Base-by-base conservation (phyloP, 2,888 invertebrate genomes). In the Adineta ricciae region DNA sequence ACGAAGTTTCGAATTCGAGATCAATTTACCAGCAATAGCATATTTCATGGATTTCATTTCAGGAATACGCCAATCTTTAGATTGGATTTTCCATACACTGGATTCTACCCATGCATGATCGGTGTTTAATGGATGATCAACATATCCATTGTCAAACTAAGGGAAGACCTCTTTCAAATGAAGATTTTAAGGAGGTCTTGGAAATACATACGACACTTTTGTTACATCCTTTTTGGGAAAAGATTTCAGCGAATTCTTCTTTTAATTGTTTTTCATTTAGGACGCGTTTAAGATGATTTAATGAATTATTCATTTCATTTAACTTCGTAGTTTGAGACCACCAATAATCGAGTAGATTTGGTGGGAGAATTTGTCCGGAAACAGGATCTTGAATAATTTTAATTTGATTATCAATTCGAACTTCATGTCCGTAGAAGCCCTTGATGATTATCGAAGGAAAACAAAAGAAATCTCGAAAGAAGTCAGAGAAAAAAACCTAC, bases 161-260 rank as follows among this genome's bases (percentile, higher is more conserved):
- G 21, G 27, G 24, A n/a, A 78, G 41, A 24, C 0, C 27, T 32
- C 32, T 19, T 5, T 19, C 4, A 16, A 14, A 32, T 32, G 32
- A 64, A 64, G 9, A 32, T 16, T 4, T 2, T 11, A 8, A 14
- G 32, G 16, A 27, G 27, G 11, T 73, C 11, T 46, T 46, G 2
- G 16, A n/a, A 19, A 36, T 8, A 78, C 78, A 11, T 41, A 78
- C 78, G n/a, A 78, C 78, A 78, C 78, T 78, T 41, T 78, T 78
- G 41, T 78, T 78, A 41, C 78, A 78, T 41, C 78, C 78, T 78
- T 78, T 78, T n/a, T 78, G 78, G 19, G 78, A 78, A 9, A 78
- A 78, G 38, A 78, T n/a, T 78, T 78, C 78, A 41, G 38, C 41
- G n/a, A 78, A 78, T 78, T 78, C 78, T 78, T 78, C 78, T 78